These are phyloP conservation scores for Aproaerema taeniolella DNA, from an alignment of 2,888 invertebrate species.

Conservation along the genomic window DNA sequence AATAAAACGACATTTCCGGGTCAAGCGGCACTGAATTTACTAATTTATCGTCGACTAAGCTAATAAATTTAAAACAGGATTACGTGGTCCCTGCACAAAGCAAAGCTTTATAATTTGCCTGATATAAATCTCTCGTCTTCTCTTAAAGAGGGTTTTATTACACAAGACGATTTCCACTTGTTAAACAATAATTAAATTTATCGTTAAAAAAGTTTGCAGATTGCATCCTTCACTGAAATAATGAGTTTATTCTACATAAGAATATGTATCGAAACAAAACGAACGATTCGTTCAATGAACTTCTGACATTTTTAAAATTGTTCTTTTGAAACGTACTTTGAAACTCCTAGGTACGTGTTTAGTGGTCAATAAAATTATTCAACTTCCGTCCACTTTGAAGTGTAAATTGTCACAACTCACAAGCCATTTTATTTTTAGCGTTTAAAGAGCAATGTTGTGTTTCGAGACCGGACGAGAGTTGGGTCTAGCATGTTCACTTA, in stretches of 20 bases:
- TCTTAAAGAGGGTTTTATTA: conserved; percentile 48
- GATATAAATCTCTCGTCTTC: conserved; percentile 61
- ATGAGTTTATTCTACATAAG: no score
- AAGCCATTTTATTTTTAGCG: conserved; percentile 47
- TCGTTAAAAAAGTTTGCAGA: no score
- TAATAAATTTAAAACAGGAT: conserved; percentile 75
- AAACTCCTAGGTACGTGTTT: no score
- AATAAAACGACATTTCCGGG: conserved; percentile 63
- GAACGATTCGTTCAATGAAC: no score
- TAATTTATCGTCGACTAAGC: conserved; percentile 69
- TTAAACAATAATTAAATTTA: no score
- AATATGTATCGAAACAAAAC: no score
- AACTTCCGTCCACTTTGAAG: conserved; percentile 50
- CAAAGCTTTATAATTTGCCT: conserved; percentile 69
- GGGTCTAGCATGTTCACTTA: conserved; percentile 28
- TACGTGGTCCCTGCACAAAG: conserved; percentile 64
- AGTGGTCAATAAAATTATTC: conserved; percentile 45
- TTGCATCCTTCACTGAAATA: no score
- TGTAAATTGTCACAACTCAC: conserved; percentile 60
- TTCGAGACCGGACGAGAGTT: conserved; percentile 34
- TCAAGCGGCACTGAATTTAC: conserved; percentile 63
- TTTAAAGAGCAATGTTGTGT: conserved; percentile 62
- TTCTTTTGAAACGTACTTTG: no score
- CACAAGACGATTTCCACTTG: conserved; percentile 25
- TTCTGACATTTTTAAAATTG: no score